Percentiles rank a stretch among this genome's conserved stretches.
phyloP scores from a whole-genome alignment of 2,888 invertebrate genomes.

The Beris chalybata region DNA sequence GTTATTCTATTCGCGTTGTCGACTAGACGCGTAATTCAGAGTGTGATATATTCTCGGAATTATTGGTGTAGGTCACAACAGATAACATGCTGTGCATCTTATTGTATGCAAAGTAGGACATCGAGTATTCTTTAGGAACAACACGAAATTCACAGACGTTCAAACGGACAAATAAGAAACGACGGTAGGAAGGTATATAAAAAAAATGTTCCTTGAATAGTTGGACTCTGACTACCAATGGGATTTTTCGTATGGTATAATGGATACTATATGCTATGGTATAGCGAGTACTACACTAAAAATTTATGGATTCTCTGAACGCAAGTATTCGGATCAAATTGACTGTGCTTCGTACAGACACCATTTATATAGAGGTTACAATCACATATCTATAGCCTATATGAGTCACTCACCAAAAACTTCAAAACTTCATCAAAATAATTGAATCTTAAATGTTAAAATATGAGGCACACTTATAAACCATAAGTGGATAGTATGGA shows the following conservation, averaged over 20 bases:
- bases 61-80: constrained; percentile 58
- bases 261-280: not conserved
- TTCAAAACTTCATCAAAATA: constrained; percentile 16
- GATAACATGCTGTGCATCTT: constrained; percentile 57
- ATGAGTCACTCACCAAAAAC: constrained; percentile 19
- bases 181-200: constrained; percentile 1
- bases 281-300: constrained; percentile 2
- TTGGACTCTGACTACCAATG: too few relatives aligned
- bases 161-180: constrained; percentile 32
- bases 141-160: constrained; percentile 39
- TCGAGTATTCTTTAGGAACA: constrained; percentile 37
- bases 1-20: constrained; percentile 18
- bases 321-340: too few relatives aligned
- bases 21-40: constrained; percentile 36
- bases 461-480: constrained; percentile 25
- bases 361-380: too few relatives aligned
- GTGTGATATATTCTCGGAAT: constrained; percentile 54
- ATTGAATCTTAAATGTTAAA: constrained; percentile 25
- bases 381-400: too few relatives aligned
- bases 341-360: too few relatives aligned
- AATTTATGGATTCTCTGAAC: constrained; percentile 12
- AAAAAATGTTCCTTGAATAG: too few relatives aligned
- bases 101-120: constrained; percentile 56
- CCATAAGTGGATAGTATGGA: constrained; percentile 15
- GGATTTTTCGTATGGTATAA: constrained; percentile 12